These are phyloP conservation scores for Nicator chloris DNA, from an alignment of 2,113 vertebrate species.

Conservation along the genomic window DNA sequence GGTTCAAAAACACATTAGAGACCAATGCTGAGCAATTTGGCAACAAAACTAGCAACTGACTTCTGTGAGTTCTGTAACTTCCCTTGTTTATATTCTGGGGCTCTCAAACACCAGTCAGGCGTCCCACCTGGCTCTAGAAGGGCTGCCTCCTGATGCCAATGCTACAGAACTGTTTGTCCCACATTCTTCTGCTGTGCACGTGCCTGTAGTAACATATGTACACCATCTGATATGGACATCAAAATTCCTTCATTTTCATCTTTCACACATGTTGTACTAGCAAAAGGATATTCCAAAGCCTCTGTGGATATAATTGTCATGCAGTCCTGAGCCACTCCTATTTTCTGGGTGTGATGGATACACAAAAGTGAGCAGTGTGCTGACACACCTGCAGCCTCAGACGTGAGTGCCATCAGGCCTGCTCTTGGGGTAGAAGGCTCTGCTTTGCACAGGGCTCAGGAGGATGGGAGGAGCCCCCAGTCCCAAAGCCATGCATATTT, in stretches of 20 bases:
- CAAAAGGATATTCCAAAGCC: neutral
- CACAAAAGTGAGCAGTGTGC: neutral
- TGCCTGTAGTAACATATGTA: neutral
- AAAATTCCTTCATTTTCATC: neutral
- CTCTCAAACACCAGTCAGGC: neutral
- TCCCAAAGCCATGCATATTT: neutral
- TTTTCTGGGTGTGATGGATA: fast-evolving
- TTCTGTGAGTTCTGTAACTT: neutral
- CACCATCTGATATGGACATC: neutral
- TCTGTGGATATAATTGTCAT: neutral
- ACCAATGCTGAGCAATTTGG: neutral
- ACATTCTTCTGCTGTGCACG: neutral
- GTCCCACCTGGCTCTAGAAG: neutral
- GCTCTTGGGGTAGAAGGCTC: neutral
- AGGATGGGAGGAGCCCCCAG: neutral
- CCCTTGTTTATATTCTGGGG: neutral
- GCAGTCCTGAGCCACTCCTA: neutral
- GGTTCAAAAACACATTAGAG: neutral
- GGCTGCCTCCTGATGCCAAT: neutral
- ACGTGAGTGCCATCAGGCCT: neutral
- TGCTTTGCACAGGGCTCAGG: neutral
- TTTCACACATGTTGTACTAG: neutral
- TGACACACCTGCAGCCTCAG: neutral
- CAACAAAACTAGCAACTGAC: neutral
- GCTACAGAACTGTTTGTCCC: neutral